Percentiles rank a stretch among this genome's conserved stretches.
phyloP scores from a whole-genome alignment of 2,888 invertebrate species.

The Noctua pronuba region DNA sequence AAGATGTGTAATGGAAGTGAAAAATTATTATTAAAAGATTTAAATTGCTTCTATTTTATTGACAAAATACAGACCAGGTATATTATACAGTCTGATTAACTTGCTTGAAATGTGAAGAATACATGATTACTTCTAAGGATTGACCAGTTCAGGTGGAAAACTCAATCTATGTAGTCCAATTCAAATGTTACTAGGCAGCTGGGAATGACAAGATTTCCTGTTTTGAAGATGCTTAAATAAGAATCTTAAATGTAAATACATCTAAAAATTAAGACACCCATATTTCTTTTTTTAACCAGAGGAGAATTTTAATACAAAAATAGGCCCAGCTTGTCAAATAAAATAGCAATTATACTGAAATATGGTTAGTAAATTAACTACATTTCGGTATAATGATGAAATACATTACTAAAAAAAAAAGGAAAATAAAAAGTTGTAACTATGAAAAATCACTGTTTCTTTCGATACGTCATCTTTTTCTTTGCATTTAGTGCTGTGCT shows the following conservation, averaged over 20 bases:
- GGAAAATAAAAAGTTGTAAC: background rate
- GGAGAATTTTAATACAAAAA: background rate
- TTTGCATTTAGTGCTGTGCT: background rate
- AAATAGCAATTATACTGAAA: background rate
- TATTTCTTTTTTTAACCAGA: background rate
- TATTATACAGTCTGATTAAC: background rate
- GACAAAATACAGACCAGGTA: conserved; percentile 7
- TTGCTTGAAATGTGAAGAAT: conserved; percentile 20
- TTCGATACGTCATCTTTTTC: background rate
- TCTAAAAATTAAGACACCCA: background rate
- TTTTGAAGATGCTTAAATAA: background rate
- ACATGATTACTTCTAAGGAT: background rate
- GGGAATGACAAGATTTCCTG: background rate
- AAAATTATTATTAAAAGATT: conserved; percentile 10
- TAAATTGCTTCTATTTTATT: background rate
- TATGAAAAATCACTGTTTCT: background rate
- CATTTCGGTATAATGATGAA: background rate
- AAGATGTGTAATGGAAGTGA: conserved; percentile 23
- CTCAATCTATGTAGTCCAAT: background rate
- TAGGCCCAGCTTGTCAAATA: background rate
- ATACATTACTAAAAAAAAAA: background rate
- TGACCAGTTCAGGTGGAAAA: background rate
- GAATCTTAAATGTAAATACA: background rate
- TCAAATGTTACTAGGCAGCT: background rate
- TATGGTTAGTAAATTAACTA: background rate